These are phyloP conservation scores for Vulpes lagopus DNA, from an alignment of 2,113 vertebrate genomes.

Conservation along the genomic window DNA sequence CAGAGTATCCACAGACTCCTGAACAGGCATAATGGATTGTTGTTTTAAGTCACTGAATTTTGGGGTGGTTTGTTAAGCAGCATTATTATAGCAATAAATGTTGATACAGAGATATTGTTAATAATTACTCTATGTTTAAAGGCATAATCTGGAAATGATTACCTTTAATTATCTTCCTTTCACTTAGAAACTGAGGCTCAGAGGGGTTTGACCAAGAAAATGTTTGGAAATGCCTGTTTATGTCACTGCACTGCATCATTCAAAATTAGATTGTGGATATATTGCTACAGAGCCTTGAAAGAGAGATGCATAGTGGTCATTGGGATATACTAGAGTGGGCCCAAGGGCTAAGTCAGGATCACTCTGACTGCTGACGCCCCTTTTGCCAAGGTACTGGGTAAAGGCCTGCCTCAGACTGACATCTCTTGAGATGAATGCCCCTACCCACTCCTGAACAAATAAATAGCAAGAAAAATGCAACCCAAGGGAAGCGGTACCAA, in stretches of 20 bases:
- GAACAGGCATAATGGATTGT: neutral
- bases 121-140: neutral
- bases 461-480: slow-evolving; percentile 83
- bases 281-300: neutral
- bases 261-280: neutral
- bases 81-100: neutral
- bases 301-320: neutral
- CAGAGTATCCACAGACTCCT: neutral
- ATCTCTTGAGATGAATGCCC: slow-evolving; percentile 78
- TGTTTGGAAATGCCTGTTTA: neutral
- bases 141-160: neutral
- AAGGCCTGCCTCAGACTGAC: neutral
- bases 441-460: slow-evolving; percentile 43
- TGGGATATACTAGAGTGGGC: neutral
- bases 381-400: neutral
- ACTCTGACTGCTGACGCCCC: neutral
- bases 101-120: neutral
- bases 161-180: neutral
- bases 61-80: neutral
- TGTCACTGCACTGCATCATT: neutral
- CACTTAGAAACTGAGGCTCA: neutral
- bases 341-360: neutral
- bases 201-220: neutral
- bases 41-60: neutral
- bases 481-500: slow-evolving; percentile 69